These are phyloP conservation scores for Lasioglossum zephyrum DNA, from an alignment of 2,888 invertebrate genomes.

Conservation along the genomic window DNA sequence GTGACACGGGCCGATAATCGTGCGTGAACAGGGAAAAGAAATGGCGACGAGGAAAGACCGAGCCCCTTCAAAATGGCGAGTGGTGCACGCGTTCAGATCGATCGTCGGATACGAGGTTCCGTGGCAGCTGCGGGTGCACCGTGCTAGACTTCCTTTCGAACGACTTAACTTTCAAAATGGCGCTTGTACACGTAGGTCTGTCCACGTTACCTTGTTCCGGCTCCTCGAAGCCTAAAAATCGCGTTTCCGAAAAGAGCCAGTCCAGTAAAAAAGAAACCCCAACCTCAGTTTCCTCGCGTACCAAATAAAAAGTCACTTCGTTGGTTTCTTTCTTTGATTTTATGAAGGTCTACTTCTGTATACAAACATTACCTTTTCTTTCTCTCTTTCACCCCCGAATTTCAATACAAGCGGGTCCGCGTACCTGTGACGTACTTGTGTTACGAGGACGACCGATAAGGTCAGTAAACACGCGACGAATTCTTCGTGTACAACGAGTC, in stretches of 20 bases:
- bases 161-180: slow-evolving; percentile 68
- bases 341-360: no score
- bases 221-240: not conserved
- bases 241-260: not conserved
- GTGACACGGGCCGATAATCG: slow-evolving; percentile 70
- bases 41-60: slow-evolving; percentile 62
- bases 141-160: slow-evolving; percentile 66
- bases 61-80: slow-evolving; percentile 72
- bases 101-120: slow-evolving; percentile 70
- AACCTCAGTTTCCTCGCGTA: not conserved
- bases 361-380: no score
- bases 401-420: no score
- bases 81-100: slow-evolving; percentile 69
- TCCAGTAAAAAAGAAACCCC: not conserved
- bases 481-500: no score
- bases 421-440: no score
- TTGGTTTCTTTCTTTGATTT: no score
- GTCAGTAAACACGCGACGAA: no score
- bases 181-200: slow-evolving; percentile 36
- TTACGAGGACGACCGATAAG: no score
- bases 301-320: no score
- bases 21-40: slow-evolving; percentile 69
- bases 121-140: slow-evolving; percentile 69
- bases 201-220: not conserved
- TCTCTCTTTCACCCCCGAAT: no score